Conservation (phyloP, 2,797 vertebrate species). For the Garrulus glandarius region DNA sequence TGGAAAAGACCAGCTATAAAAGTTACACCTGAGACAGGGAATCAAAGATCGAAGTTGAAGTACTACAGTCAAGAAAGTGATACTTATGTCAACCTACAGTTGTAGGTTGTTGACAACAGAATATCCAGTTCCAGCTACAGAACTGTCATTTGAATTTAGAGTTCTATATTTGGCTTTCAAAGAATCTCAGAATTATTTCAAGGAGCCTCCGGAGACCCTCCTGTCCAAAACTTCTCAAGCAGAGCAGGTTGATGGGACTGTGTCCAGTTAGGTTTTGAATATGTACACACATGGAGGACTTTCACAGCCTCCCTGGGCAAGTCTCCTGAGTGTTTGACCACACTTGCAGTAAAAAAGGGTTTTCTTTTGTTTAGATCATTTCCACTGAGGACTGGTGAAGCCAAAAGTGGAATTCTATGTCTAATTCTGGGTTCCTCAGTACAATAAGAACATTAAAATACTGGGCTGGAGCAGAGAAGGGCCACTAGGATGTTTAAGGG, state of each 20-base stretch:
- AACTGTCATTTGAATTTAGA: not conserved
- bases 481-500: not conserved
- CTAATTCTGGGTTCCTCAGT: not conserved
- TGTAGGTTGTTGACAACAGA: not conserved
- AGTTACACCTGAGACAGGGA: not conserved
- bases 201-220: not conserved
- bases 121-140: not conserved
- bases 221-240: not conserved
- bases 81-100: not conserved
- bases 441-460: not conserved
- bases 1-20: not conserved
- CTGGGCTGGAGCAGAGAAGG: not conserved
- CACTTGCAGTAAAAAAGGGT: not conserved
- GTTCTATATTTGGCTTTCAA: not conserved
- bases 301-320: not conserved
- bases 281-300: rapidly evolving
- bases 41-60: not conserved
- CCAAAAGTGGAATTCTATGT: not conserved
- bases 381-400: not conserved
- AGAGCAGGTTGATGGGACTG: not conserved
- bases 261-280: not conserved
- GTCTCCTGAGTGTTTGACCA: not conserved
- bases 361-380: not conserved
- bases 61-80: not conserved
- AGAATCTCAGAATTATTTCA: not conserved